Evolutionary conservation across 1,140 invertebrate species (phyloP).

Genomic region (Callitettix versicolor): DNA sequence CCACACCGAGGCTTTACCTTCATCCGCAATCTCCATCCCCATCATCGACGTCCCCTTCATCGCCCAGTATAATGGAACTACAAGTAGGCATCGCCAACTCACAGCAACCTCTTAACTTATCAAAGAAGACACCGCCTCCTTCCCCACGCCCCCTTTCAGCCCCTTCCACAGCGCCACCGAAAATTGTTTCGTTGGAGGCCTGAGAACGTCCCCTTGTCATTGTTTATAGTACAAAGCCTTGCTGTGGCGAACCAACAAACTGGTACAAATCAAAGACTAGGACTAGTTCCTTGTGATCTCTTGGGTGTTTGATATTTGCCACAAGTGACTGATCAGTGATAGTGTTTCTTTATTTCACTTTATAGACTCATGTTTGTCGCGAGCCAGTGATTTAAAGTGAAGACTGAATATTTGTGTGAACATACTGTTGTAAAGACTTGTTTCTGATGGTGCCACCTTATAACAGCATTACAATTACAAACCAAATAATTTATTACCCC

Average conservation of each 20-base stretch:
- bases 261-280: slow-evolving; percentile 26
- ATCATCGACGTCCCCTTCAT: slow-evolving; percentile 37
- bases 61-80: slow-evolving; percentile 49
- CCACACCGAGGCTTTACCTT: slow-evolving; percentile 9
- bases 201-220: slow-evolving; percentile 29
- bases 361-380: not conserved
- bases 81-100: slow-evolving; percentile 61
- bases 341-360: not conserved
- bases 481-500: slow-evolving; percentile 55
- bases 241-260: slow-evolving; percentile 17
- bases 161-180: slow-evolving; percentile 32
- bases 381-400: not conserved
- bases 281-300: slow-evolving; percentile 25
- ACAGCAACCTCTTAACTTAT: slow-evolving; percentile 76
- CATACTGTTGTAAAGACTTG: slow-evolving; percentile 14
- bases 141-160: slow-evolving; percentile 45
- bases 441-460: slow-evolving; percentile 34
- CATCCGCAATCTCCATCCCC: slow-evolving; percentile 24
- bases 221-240: slow-evolving; percentile 27
- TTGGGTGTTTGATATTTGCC: slow-evolving; percentile 18
- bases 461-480: slow-evolving; percentile 44
- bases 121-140: slow-evolving; percentile 76
- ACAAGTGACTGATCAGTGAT: slow-evolving; percentile 1
- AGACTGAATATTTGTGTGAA: not conserved
- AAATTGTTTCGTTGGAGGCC: slow-evolving; percentile 45